Evolutionary conservation across 2,113 vertebrate species (phyloP), one percentile per base, ranked within the genome.

Genomic region (Cavia porcellus): DNA sequence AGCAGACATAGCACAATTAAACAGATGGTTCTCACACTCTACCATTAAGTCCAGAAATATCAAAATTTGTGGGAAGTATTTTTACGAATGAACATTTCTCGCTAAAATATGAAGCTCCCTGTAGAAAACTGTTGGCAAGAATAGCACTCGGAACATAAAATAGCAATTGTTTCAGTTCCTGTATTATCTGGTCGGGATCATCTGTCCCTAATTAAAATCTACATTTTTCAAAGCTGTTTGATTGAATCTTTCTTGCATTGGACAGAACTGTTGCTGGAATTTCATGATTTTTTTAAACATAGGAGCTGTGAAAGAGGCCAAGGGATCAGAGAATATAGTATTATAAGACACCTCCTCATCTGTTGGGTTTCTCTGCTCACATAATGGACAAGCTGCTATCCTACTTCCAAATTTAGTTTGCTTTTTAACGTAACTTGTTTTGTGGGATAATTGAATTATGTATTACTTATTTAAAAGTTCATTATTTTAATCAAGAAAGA

Each of bases 361-460:
- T 97, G 42, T 97, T 83, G 90, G 47, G 57, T 93, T 90, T 62
- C 24, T 64, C 87, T 98, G 88, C 97, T 94, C 61, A 81, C 96
- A 61, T 92, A 97, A 96, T 9, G 20, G 42, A 55, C 88, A 98
- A 98, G 85, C 93, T 98, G 96, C 98, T 98, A 97, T 90, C 32
- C 19, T 96, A 57, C 84, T 97, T 96, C 90, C 97, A 96, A 98
- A 97, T 98, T 98, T 95, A 96, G 61, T 96, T 97, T 92, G 64
- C 25, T 96, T 97, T 98, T 97, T 97, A 96, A 93, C 92, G 97
- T 92, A 75, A 89, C 25, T 98, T 98, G 30, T 89, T 98, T 94
- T 96, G 59, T 97, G 96, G 85, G 74, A 92, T 98, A 92, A 96
- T 97, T 98, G 94, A 97, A 68, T 97, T 95, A 74, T 92, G 0